Base-by-base conservation (phyloP, 2,888 invertebrate genomes). In the Drosophila sordidula region DNA sequence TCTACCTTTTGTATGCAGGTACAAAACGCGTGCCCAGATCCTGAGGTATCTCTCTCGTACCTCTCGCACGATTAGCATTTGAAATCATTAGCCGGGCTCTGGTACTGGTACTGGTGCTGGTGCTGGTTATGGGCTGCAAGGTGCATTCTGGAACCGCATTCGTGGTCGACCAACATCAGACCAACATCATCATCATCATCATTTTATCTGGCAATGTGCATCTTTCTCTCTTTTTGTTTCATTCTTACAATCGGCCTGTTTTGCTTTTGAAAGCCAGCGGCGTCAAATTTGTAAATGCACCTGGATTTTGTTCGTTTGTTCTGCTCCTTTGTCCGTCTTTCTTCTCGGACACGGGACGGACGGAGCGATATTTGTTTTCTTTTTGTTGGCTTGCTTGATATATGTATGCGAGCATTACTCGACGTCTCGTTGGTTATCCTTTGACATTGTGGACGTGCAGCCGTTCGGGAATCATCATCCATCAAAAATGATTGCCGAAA, bases 241-340 rank as follows among this genome's bases (percentile, higher is more conserved):
- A 69, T 74, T 78, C 70, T 78, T 75, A 70, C 59, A 56, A 56
- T 80, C 38, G 78, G 71, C 55, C 74, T 69, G 81, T 83, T 88
- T 88, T 76, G 80, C 69, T 72, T 86, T 78, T 66, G 49, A 62
- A 83, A 69, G 81, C 84, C 87, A 75, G 58, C 86, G 88, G 87
- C 89, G 88, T 87, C 88, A 86, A 87, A 87, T 89, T 87, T 83
- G 84, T 78, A 80, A 87, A 88, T 89, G 87, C 89, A 87, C 87
- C 89, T 89, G 89, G 87, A 87, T 76, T 84, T 73, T 61, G 58
- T 73, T 59, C 67, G 66, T 75, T 68, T 75, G 65, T 66, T 71
- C 57, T 42, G 52, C 41, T 62, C 61, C 71, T 72, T 82, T 84
- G 83, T 71, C 74, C 69, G 58, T 55, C 71, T 62, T 63, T 68